Base-by-base conservation (phyloP, 2,113 vertebrate genomes). In the Silurus meridionalis region DNA sequence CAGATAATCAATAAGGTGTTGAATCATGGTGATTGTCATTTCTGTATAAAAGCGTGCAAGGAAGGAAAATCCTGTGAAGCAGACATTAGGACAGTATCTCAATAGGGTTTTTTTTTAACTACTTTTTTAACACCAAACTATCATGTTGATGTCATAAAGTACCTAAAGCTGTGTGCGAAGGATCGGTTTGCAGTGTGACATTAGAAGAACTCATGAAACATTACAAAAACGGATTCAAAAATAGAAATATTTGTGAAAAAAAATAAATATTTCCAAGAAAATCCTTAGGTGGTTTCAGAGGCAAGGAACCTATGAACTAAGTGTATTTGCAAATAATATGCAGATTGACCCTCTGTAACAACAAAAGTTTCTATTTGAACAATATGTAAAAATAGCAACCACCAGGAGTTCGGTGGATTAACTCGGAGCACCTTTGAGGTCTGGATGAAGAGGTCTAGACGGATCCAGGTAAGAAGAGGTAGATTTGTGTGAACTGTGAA, bases 381-480 rank as follows among this genome's bases (percentile, higher is more conserved):
- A 23, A 37, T 71, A 37, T 74, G 19, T 21, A 50, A 46, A 48
- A 23, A 21, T 23, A 19, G 9, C 5, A 5, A 28, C 9, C 19
- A 50, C 9, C 17, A 74, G 21, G 10, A 8, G 23, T 23, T 6
- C 61, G 28, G 61, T 63, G 11, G 60, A 55, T 37, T 64, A 79
- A 15, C 48, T 5, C 6, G 28, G 17, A 53, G 66, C 50, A 98
- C 98, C 96, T 96, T 93, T 85, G 94, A 94, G 85, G 95, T 93
- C 6, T 90, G 92, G 83, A 98, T 92, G 71, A 93, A 96, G 83
- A 96, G 87, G 91, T 99, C 96, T 82, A 99, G 92, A 60, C 96
- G 93, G 87, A 96, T 95, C 97, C 97, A 99, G 61, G 94, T 95
- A 90, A 92, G 91, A 87, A 97, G 92, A 79, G 96, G 95, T 87